Evolutionary conservation across 1,140 invertebrate species (phyloP).

Genomic region (Melanaphis sacchari): DNA sequence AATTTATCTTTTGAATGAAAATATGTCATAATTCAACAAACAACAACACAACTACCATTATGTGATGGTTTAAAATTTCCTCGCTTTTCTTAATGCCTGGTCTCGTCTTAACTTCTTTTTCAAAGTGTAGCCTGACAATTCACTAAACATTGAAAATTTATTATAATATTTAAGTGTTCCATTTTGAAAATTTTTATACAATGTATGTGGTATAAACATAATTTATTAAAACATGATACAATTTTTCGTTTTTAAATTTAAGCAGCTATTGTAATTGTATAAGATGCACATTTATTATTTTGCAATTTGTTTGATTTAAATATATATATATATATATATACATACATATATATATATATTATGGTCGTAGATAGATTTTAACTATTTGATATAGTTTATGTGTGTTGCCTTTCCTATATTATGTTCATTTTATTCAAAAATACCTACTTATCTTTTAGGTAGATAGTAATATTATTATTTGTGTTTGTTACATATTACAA

Average conservation of each 20-base stretch:
- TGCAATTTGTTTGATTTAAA: conserved; percentile 57
- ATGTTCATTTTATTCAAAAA: background rate
- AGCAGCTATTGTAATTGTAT: conserved; percentile 53
- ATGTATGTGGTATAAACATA: conserved; percentile 34
- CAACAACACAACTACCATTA: no score
- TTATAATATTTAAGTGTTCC: conserved; percentile 41
- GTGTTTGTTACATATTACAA: background rate
- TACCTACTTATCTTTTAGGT: background rate
- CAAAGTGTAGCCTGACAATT: conserved; percentile 44
- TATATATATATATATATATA: conserved; percentile 35
- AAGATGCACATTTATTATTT: conserved; percentile 55
- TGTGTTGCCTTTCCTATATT: background rate
- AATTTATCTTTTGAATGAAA: conserved; percentile 4
- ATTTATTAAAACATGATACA: conserved; percentile 41
- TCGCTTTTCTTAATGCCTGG: conserved; percentile 17
- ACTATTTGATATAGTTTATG: background rate
- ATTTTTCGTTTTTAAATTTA: conserved; percentile 48
- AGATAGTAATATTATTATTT: background rate
- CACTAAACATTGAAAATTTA: conserved; percentile 13
- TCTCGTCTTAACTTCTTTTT: background rate
- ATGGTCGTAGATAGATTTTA: conserved; percentile 34
- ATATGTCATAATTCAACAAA: background rate
- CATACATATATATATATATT: conserved; percentile 41
- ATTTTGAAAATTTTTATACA: conserved; percentile 52
- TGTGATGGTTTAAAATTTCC: background rate